These are phyloP conservation scores for Romanogobio albipinnatus DNA, from an alignment of 2,113 vertebrate species.

Conservation along the genomic window DNA sequence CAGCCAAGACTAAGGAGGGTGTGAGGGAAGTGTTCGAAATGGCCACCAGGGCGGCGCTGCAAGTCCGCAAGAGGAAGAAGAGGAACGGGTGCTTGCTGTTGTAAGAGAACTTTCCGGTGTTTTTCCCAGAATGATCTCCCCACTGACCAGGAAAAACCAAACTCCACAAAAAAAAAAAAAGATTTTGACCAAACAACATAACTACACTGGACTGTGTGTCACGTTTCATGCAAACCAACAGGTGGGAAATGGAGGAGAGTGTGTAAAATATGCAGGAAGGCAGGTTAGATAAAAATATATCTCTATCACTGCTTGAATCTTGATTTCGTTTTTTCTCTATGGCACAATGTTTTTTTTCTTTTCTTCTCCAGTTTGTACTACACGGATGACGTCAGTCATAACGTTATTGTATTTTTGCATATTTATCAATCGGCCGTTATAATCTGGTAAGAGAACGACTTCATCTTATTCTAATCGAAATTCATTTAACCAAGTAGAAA, in stretches of 20 bases:
- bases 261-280: conserved; percentile 57
- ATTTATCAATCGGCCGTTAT: conserved; percentile 1
- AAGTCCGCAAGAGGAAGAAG: conserved; percentile 93
- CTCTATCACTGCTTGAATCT: conserved; percentile 26
- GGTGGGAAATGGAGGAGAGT: conserved; percentile 48
- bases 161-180: conserved; percentile 47
- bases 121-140: conserved; percentile 23
- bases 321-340: conserved; percentile 51
- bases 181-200: conserved; percentile 71
- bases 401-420: conserved; percentile 64
- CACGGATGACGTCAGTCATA: conserved; percentile 49
- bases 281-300: conserved; percentile 51
- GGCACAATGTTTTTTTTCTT: conserved; percentile 45
- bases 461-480: conserved; percentile 27
- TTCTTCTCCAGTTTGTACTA: not conserved
- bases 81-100: conserved; percentile 85
- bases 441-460: conserved; percentile 34
- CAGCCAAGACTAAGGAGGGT: conserved; percentile 96
- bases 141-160: conserved; percentile 55
- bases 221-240: conserved; percentile 62
- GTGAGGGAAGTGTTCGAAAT: conserved; percentile 97
- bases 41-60: conserved; percentile 93
- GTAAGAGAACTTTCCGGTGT: conserved; percentile 68
- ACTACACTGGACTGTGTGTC: conserved; percentile 73
- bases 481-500: conserved; percentile 10